Conservation (phyloP, 2,113 vertebrate genomes). For the Protomyctophum bolini region DNA sequence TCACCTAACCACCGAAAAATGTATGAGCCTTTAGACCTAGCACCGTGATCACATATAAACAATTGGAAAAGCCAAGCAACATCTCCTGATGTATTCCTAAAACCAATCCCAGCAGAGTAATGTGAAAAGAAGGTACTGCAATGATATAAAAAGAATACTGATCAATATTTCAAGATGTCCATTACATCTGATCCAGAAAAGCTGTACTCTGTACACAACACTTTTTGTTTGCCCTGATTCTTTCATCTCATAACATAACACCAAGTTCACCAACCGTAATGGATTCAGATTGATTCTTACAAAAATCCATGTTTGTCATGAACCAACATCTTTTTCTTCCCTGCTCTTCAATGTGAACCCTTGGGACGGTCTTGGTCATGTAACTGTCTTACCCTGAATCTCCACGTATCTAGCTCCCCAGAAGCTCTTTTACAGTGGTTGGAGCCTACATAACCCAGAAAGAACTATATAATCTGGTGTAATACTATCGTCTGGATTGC, state of each 20-base stretch:
- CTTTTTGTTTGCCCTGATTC: slow-evolving; percentile 52
- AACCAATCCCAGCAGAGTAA: neutral
- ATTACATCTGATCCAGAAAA: slow-evolving; percentile 11
- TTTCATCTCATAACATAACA: slow-evolving; percentile 54
- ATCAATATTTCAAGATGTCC: slow-evolving; percentile 62
- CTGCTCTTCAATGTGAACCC: slow-evolving; percentile 20
- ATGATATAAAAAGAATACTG: slow-evolving; percentile 38
- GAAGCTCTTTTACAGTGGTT: slow-evolving; percentile 39
- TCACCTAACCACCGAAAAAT: too few species aligned
- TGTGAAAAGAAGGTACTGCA: neutral
- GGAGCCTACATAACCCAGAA: slow-evolving; percentile 11
- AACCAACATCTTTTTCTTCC: slow-evolving; percentile 30
- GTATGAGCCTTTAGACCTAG: too few species aligned
- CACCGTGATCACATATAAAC: too few species aligned
- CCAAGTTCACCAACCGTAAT: slow-evolving; percentile 50
- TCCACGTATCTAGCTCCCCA: slow-evolving; percentile 28
- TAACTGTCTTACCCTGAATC: slow-evolving; percentile 8
- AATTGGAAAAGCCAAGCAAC: too few species aligned
- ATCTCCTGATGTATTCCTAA: too few species aligned
- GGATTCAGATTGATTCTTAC: slow-evolving; percentile 29
- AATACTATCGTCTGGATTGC: too few species aligned
- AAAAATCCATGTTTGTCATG: neutral
- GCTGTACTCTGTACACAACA: slow-evolving; percentile 8
- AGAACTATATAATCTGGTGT: too few species aligned
- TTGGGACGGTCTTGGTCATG: slow-evolving; percentile 12